Evolutionary conservation across 1,140 invertebrate species (phyloP).

Genomic region (Bacillus rossius): DNA sequence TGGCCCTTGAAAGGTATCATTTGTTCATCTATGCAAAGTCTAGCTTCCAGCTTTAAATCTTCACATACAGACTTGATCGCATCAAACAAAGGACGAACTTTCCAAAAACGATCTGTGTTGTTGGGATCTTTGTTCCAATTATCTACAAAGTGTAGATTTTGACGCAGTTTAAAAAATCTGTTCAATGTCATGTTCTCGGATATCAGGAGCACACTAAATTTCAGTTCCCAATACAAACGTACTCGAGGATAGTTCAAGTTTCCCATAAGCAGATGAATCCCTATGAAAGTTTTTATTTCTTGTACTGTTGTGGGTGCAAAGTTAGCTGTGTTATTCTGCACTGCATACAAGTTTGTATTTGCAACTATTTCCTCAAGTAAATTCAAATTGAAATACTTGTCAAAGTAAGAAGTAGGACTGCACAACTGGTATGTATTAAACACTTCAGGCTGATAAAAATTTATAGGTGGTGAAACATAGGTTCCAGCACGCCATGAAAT

Average conservation of each 20-base stretch:
- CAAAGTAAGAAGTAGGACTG: conserved; percentile 9
- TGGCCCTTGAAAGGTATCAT: conserved; percentile 25
- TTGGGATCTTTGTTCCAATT: conserved; percentile 1
- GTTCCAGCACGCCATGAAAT: background rate
- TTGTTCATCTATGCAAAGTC: conserved; percentile 24
- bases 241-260: conserved; percentile 15
- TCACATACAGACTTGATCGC: conserved; percentile 14
- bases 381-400: conserved; percentile 8
- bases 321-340: background rate
- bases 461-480: background rate
- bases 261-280: conserved; percentile 18
- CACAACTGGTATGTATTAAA: background rate
- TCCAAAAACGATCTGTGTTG: conserved; percentile 15
- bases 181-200: conserved; percentile 6
- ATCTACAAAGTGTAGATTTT: conserved; percentile 18
- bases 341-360: conserved; percentile 10
- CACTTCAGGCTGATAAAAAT: background rate
- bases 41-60: conserved; percentile 12
- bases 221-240: conserved; percentile 17
- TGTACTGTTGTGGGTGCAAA: conserved; percentile 9
- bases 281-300: conserved; percentile 21
- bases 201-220: conserved; percentile 4
- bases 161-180: conserved; percentile 14
- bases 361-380: conserved; percentile 7
- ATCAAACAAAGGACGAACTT: conserved; percentile 19